Evolutionary conservation across 2,113 vertebrate genomes (phyloP), one percentile per base, ranked within the genome.

Genomic region (Misgurnus mizolepis): DNA sequence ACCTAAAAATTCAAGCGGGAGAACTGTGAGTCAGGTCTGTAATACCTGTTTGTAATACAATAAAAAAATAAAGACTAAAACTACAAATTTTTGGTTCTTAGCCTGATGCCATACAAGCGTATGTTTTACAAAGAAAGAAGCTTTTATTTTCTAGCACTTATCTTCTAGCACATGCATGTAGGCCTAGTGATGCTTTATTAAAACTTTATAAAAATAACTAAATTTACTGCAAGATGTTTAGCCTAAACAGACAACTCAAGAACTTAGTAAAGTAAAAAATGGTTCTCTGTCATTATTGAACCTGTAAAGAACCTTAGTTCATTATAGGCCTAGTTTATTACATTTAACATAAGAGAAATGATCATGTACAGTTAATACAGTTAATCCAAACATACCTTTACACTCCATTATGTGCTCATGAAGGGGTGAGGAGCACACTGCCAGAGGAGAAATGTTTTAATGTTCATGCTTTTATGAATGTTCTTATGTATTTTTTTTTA

Each of bases 1-100:
- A 53, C 82, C 93, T 94, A 83, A 79, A 27, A 68, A n/a, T 34
- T 49, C 60, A 8, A 62, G 2, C 74, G 18, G 34, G 0, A 34
- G 4, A 47, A 67, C 2, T 3, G 17, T 8, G 2, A 58, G 18
- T 58, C 5, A n/a, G 18, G 18, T 7, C 7, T 8, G 55, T 58
- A 8, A 58, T n/a, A 8, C 6, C 55, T 58, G 55, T 58, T 58
- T n/a, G n/a, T 58, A 6, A 7, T 18, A 7, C 55, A n/a, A 5
- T 8, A 4, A 5, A 58, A 58, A 55, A 55, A 55, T 15, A 55
- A n/a, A 55, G 15, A 15, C 17, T n/a, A 17, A 5, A 6, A n/a
- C 6, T 56, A 6, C 0, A 56, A 15, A 56, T 17, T 5, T 17
- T 12, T 5, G 4, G 7, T 47, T 47, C 15, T 5, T 14, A 55